phyloP scores from a whole-genome alignment of 2,113 vertebrate species.

The human region DNA sequence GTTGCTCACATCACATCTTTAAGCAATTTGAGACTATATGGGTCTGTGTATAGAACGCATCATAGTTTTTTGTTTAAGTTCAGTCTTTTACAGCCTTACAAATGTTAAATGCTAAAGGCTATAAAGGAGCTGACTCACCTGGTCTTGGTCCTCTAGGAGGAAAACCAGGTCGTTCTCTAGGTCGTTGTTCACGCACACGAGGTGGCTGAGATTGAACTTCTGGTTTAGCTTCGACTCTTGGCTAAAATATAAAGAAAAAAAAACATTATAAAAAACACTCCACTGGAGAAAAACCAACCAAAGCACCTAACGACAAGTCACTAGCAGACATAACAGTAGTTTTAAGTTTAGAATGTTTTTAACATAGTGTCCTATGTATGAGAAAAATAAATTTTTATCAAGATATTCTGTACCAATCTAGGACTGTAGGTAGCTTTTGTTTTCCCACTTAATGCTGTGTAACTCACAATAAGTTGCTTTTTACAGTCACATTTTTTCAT shows the following conservation, averaged over 20 bases:
- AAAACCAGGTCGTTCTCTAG: slow-evolving; percentile 92
- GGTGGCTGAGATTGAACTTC: slow-evolving; percentile 90
- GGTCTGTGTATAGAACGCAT: background rate
- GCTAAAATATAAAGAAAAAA: slow-evolving; percentile 83
- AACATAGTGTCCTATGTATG: slow-evolving; percentile 50
- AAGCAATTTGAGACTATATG: background rate
- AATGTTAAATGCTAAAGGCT: background rate
- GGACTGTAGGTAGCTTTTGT: slow-evolving; percentile 83
- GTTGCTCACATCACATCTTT: slow-evolving; percentile 6
- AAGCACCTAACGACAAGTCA: slow-evolving; percentile 49
- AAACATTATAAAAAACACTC: slow-evolving; percentile 30
- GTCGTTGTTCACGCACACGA: slow-evolving; percentile 93
- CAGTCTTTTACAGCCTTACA: background rate
- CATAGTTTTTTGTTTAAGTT: background rate
- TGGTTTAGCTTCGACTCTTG: slow-evolving; percentile 91
- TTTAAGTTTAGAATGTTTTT: slow-evolving; percentile 57
- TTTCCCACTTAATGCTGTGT: slow-evolving; percentile 42
- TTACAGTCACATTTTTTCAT: slow-evolving; percentile 28
- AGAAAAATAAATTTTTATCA: slow-evolving; percentile 60
- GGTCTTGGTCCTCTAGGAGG: slow-evolving; percentile 91
- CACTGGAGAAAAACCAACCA: background rate
- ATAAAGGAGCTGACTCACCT: slow-evolving; percentile 81
- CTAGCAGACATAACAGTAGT: slow-evolving; percentile 65
- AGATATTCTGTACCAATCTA: slow-evolving; percentile 88
- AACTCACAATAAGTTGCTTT: slow-evolving; percentile 57